These are phyloP conservation scores for Chrysolina haemoptera DNA, from an alignment of 2,888 invertebrate genomes.

Conservation along the genomic window DNA sequence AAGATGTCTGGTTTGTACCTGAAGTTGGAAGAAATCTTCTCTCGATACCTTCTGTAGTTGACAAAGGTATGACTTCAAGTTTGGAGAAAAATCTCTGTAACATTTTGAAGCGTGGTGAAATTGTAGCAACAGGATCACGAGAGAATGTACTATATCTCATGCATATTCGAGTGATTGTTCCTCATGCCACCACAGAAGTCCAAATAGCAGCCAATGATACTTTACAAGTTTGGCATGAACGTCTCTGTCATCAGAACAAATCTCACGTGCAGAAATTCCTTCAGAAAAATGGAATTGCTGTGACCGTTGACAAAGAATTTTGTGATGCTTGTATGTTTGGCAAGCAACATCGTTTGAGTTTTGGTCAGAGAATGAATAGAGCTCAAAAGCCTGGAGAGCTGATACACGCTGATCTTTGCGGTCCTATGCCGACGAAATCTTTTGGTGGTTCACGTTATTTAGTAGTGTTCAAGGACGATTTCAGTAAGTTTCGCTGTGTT, in stretches of 20 bases:
- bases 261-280: background rate
- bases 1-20: slow-evolving; percentile 26
- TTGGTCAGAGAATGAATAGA: too few relatives aligned
- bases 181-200: background rate
- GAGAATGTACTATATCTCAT: slow-evolving; percentile 9
- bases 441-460: slow-evolving; percentile 14
- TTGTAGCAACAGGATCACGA: background rate
- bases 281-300: too few relatives aligned
- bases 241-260: slow-evolving; percentile 22
- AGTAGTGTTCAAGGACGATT: slow-evolving; percentile 34
- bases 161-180: slow-evolving; percentile 6
- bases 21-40: slow-evolving; percentile 22
- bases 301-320: too few relatives aligned
- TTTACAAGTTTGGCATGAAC: slow-evolving; percentile 25
- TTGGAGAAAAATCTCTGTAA: slow-evolving; percentile 11
- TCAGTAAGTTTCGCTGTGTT: slow-evolving; percentile 1
- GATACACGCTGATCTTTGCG: too few relatives aligned
- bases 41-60: slow-evolving; percentile 14
- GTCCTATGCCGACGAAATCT: slow-evolving; percentile 8
- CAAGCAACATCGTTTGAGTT: too few relatives aligned
- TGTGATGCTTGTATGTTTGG: too few relatives aligned
- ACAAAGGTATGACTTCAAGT: slow-evolving; percentile 20
- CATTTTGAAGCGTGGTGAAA: background rate
- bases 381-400: too few relatives aligned
- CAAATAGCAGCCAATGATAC: background rate